These are phyloP conservation scores for Charina bottae DNA, from an alignment of 2,113 vertebrate genomes.

Conservation along the genomic window DNA sequence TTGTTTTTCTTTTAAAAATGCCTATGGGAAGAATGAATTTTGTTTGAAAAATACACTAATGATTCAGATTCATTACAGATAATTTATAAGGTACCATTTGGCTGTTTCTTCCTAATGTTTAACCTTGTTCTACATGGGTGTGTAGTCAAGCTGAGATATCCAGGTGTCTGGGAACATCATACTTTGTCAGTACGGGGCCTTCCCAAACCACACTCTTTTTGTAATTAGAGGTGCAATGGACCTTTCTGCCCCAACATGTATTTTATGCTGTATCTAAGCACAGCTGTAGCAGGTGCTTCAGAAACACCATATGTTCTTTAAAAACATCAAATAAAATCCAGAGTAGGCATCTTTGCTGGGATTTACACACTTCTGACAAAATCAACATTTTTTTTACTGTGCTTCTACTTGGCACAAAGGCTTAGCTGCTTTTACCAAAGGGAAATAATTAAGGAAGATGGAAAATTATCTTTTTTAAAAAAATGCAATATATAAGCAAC, in stretches of 20 bases:
- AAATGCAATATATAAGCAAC: neutral
- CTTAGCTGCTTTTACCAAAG: neutral
- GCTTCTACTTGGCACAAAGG: neutral
- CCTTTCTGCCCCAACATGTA: neutral
- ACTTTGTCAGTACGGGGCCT: neutral
- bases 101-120: neutral
- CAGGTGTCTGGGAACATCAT: neutral
- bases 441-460: neutral
- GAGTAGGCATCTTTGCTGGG: neutral
- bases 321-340: neutral
- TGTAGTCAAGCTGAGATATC: neutral
- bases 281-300: neutral
- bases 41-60: too few species aligned
- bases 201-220: neutral
- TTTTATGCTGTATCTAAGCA: conserved; percentile 2
- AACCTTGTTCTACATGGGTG: neutral
- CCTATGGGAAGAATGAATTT: neutral
- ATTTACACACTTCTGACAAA: neutral
- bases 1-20: neutral
- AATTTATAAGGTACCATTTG: neutral
- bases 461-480: neutral
- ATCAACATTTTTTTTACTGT: neutral
- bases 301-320: neutral
- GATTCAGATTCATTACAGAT: neutral
- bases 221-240: neutral